Evolutionary conservation across 2,888 invertebrate genomes (phyloP).

Genomic region (Acrocera orbiculus): DNA sequence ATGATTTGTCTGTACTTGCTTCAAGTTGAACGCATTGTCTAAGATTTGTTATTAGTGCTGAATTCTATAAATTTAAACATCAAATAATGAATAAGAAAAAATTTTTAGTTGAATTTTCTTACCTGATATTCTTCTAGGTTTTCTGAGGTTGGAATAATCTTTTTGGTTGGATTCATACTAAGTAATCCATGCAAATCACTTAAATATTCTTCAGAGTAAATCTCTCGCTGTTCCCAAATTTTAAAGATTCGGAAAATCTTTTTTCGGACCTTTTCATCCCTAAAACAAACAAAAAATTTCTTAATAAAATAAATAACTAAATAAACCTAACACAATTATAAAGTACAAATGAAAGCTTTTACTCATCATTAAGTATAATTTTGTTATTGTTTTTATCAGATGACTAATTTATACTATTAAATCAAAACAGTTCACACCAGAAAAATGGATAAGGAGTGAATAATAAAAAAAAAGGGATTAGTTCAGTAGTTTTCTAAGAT

Average conservation of each 20-base stretch:
- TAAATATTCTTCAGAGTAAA: constrained; percentile 80
- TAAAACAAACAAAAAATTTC: constrained; percentile 23
- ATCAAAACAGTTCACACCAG: too few species aligned
- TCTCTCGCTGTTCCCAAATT: constrained; percentile 87
- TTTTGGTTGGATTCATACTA: constrained; percentile 48
- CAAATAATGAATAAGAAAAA: not conserved
- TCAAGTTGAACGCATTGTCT: constrained; percentile 55
- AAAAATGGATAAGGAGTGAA: too few species aligned
- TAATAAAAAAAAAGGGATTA: too few species aligned
- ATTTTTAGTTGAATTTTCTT: constrained; percentile 1
- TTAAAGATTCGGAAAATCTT: constrained; percentile 80
- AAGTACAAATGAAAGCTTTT: too few species aligned
- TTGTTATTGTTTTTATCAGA: too few species aligned
- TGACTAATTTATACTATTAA: too few species aligned
- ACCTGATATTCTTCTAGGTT: constrained; percentile 25
- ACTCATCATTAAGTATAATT: too few species aligned
- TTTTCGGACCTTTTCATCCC: constrained; percentile 75
- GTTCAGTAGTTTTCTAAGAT: too few species aligned
- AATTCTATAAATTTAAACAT: constrained; percentile 37
- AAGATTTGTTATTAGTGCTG: constrained; percentile 55
- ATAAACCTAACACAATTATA: too few species aligned
- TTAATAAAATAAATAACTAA: too few species aligned
- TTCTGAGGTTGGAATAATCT: constrained; percentile 11
- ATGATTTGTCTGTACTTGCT: constrained; percentile 51
- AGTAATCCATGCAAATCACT: constrained; percentile 71